Evolutionary conservation across 2,888 invertebrate species (phyloP), one percentile per base, ranked within the genome.

Genomic region (Brenthis hecate): DNA sequence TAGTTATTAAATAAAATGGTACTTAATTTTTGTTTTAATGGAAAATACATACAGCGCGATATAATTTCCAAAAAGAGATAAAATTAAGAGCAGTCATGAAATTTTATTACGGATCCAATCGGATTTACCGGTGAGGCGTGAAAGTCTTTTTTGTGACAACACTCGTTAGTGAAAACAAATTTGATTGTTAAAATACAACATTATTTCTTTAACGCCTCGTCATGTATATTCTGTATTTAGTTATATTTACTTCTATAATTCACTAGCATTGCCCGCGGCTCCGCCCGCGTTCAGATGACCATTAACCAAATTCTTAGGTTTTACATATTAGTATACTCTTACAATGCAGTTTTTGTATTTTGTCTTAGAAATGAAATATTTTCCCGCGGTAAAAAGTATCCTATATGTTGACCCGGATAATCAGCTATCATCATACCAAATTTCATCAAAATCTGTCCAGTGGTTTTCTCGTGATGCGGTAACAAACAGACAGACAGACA

Each of bases 141-240:
- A 32, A 23, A 60, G 55, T 56, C 19, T 61, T 54, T 61, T 61
- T 66, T 66, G 58, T 36, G 56, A 56, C 66, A 32, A 50, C 61
- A 51, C 48, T 66, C 61, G 66, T 66, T 61, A 61, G 61, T 56
- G 16, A 54, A 19, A 54, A 32, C 57, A 48, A 54, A 64, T 54
- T 58, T 19, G 36, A 58, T 57, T 64, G 16, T 53, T 51, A 56
- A 32, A 43, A 43, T 61, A 32, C 13, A 28, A 50, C 28, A 32
- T 61, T 51, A 58, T 58, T 16, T 32, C 36, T 6, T 14, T n/a
- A 32, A 13, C 53, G 13, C 13, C 6, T 51, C 36, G 50, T 61
- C 16, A 51, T 28, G 16, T 32, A 36, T 16, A 13, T 51, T 50
- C 13, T 8, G 16, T 32, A 53, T 53, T 16, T 14, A 32, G 16